A percentile compares a stretch with the other conserved stretches of the same genome.
Evolutionary conservation across 2,113 vertebrate species (phyloP).

Genomic region (Trematomus loennbergii): DNA sequence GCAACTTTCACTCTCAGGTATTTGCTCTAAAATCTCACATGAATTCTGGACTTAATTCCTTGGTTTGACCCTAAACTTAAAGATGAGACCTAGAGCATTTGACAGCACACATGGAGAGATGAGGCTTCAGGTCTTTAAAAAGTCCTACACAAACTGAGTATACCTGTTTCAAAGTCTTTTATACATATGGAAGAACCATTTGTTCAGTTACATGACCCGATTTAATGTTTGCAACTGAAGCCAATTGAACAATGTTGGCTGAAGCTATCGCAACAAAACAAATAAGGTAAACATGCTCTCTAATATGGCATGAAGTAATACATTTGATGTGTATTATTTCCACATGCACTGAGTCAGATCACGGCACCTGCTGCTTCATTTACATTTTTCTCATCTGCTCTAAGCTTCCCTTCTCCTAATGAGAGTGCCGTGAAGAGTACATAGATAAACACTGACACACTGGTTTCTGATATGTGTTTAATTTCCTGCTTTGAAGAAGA

Average conservation of each 20-base stretch:
- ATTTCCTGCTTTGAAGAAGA: slow-evolving; percentile 66
- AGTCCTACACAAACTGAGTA: neutral
- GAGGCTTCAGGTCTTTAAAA: neutral
- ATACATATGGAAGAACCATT: neutral
- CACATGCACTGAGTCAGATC: slow-evolving; percentile 7
- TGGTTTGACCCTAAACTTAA: neutral
- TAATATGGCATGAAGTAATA: neutral
- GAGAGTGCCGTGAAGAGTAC: slow-evolving; percentile 13
- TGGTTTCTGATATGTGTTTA: slow-evolving; percentile 45
- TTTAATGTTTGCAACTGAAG: neutral
- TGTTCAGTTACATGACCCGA: neutral
- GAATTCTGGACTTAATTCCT: neutral
- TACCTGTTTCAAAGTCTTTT: neutral
- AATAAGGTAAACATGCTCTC: neutral
- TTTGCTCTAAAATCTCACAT: slow-evolving; percentile 44
- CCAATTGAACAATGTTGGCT: neutral
- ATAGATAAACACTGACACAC: slow-evolving; percentile 38
- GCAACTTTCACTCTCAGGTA: slow-evolving; percentile 12
- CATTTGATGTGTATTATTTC: neutral
- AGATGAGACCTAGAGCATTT: neutral
- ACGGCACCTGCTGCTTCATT: slow-evolving; percentile 13
- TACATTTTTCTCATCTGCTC: slow-evolving; percentile 20
- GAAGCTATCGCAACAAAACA: neutral
- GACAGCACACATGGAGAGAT: neutral
- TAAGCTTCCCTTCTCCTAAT: neutral